These are phyloP conservation scores for Drosophila subobscura DNA, from an alignment of 1,140 invertebrate species.

Conservation along the genomic window DNA sequence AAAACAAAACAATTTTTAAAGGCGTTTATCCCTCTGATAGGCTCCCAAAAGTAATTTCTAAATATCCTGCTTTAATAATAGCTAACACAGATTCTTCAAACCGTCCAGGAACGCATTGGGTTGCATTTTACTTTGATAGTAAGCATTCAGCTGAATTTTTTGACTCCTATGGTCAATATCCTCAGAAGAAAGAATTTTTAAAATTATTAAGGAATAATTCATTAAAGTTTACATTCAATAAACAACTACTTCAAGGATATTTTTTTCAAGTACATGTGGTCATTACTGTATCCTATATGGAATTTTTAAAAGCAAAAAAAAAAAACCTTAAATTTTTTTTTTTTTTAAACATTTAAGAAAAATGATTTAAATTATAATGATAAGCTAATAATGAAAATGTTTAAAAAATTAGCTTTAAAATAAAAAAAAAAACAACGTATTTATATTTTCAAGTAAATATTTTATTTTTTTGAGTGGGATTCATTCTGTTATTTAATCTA, in stretches of 20 bases:
- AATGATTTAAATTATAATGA: no score
- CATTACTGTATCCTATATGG: constrained; percentile 1
- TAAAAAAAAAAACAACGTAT: background rate
- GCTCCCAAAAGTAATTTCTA: no score
- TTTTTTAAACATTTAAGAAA: no score
- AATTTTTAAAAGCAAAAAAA: background rate
- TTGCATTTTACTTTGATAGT: background rate
- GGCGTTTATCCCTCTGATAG: no score
- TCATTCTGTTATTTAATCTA: background rate
- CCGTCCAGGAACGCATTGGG: background rate
- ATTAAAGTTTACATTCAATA: background rate
- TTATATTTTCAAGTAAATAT: background rate
- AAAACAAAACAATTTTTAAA: background rate
- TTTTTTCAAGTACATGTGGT: background rate
- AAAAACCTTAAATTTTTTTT: no score
- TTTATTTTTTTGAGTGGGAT: background rate
- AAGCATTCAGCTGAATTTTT: background rate
- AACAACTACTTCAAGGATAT: background rate
- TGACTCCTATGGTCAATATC: background rate
- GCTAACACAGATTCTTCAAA: no score
- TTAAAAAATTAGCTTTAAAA: background rate
- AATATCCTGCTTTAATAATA: background rate
- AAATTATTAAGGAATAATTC: background rate
- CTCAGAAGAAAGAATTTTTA: no score
- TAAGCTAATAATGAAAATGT: background rate